These are phyloP conservation scores for Semotilus atromaculatus DNA, from an alignment of 2,797 vertebrate genomes.

Conservation along the genomic window DNA sequence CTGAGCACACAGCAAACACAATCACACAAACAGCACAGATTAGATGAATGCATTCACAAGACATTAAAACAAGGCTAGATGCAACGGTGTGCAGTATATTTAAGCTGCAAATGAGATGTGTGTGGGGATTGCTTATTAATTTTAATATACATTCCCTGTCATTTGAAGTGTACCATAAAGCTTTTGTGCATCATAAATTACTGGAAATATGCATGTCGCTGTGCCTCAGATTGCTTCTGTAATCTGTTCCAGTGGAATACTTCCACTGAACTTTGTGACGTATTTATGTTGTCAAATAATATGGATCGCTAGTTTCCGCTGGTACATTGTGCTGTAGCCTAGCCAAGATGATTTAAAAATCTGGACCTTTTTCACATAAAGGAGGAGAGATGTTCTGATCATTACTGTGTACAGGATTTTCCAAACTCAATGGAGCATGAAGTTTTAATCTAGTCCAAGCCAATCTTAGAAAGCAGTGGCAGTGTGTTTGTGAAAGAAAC, in stretches of 20 bases:
- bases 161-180: background rate
- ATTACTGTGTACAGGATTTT: background rate
- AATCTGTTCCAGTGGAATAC: background rate
- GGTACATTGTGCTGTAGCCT: background rate
- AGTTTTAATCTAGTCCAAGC: background rate
- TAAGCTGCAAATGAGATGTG: background rate
- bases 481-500: background rate
- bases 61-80: background rate
- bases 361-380: background rate
- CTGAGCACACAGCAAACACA: background rate
- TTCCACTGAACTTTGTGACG: too few species aligned
- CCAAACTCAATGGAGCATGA: background rate
- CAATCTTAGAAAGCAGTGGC: background rate
- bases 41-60: background rate
- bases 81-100: too few species aligned
- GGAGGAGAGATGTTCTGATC: background rate
- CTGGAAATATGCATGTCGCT: background rate
- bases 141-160: background rate
- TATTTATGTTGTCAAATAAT: too few species aligned
- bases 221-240: background rate
- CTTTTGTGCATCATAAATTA: background rate
- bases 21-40: background rate
- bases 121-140: background rate
- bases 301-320: background rate
- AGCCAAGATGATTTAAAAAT: background rate